Evolutionary conservation across 2,888 invertebrate species (phyloP).

Genomic region (Lycaena phlaeas): DNA sequence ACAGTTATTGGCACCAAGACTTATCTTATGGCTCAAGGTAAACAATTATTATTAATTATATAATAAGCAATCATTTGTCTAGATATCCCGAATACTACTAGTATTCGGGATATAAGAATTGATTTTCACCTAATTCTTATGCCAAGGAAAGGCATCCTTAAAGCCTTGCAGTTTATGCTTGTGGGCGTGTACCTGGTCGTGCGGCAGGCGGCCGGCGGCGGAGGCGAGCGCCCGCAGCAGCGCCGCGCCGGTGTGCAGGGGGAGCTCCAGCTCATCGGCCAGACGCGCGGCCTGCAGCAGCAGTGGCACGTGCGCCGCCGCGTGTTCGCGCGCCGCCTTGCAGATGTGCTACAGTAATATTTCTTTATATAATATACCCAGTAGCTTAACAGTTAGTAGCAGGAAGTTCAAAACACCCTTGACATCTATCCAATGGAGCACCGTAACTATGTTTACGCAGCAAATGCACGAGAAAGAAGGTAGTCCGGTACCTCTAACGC

Average conservation of each 20-base stretch:
- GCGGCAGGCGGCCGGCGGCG: constrained; percentile 65
- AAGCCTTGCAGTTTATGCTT: too few relatives aligned
- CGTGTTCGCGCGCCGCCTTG: constrained; percentile 83
- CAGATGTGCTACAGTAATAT: constrained; percentile 77
- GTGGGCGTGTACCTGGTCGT: constrained; percentile 37
- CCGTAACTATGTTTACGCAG: neutral
- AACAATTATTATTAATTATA: too few relatives aligned
- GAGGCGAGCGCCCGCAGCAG: constrained; percentile 78
- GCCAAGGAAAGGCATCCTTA: too few relatives aligned
- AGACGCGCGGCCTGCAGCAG: constrained; percentile 83
- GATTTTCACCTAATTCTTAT: too few relatives aligned
- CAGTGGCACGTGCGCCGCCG: constrained; percentile 81
- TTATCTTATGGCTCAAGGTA: too few relatives aligned
- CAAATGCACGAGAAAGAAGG: too few relatives aligned
- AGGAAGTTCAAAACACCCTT: neutral
- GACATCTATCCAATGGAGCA: neutral
- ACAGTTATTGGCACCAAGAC: too few relatives aligned
- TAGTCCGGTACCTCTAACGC: too few relatives aligned
- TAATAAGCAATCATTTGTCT: too few relatives aligned
- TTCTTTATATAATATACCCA: neutral
- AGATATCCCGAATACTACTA: too few relatives aligned
- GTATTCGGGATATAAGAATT: too few relatives aligned
- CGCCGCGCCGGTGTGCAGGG: constrained; percentile 82
- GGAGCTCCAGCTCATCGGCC: constrained; percentile 80
- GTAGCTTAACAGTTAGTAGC: neutral